phyloP scores from a whole-genome alignment of 2,113 vertebrate genomes.

The Clarias macrocephalus region DNA sequence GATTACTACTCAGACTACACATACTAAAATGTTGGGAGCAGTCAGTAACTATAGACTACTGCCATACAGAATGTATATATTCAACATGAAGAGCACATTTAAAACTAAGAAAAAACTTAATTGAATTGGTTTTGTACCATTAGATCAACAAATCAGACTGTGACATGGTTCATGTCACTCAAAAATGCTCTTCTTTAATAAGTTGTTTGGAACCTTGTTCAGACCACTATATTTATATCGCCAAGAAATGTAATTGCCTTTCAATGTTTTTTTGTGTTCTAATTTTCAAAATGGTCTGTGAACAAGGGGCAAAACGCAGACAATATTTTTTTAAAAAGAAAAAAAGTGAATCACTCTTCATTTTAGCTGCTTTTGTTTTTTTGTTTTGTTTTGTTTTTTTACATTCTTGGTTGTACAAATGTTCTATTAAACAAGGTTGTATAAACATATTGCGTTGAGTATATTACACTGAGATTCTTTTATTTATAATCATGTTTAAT shows the following conservation, averaged over 20 bases:
- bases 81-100: constrained; percentile 68
- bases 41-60: constrained; percentile 60
- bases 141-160: constrained; percentile 65
- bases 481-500: constrained; percentile 31
- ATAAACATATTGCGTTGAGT: constrained; percentile 67
- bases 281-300: constrained; percentile 69
- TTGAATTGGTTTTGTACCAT: constrained; percentile 71
- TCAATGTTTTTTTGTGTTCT: constrained; percentile 65
- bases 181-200: constrained; percentile 70
- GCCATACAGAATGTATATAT: constrained; percentile 77
- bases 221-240: constrained; percentile 84
- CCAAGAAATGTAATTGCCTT: constrained; percentile 76
- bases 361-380: constrained; percentile 61
- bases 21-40: constrained; percentile 57
- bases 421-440: constrained; percentile 73
- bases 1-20: constrained; percentile 73
- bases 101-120: constrained; percentile 44
- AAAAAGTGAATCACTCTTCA: constrained; percentile 63
- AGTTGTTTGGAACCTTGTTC: constrained; percentile 72
- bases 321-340: constrained; percentile 75
- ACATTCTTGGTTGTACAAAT: constrained; percentile 73
- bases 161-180: constrained; percentile 67
- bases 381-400: constrained; percentile 69
- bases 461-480: constrained; percentile 1
- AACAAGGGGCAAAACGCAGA: constrained; percentile 68